Conservation (phyloP, 2,888 invertebrate genomes). For the Heliconius aoede region DNA sequence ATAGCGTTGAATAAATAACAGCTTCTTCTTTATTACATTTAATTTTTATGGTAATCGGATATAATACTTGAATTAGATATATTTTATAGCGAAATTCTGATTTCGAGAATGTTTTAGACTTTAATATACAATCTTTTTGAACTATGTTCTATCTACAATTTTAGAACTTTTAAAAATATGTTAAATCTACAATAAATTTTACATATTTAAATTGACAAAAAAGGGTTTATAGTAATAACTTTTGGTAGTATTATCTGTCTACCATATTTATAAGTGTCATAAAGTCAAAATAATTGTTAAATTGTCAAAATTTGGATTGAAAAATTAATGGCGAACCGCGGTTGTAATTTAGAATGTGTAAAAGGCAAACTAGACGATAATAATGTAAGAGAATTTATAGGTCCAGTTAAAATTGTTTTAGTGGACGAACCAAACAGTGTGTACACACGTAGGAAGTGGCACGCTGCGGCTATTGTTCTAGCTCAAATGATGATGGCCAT, state of each 20-base stretch:
- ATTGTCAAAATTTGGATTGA: not conserved
- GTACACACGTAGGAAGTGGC: constrained; percentile 28
- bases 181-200: not conserved
- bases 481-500: constrained; percentile 59
- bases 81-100: not conserved
- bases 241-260: not conserved
- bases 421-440: constrained; percentile 55
- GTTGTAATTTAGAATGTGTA: constrained; percentile 61
- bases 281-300: not conserved
- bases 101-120: too few species aligned
- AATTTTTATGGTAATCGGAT: not conserved
- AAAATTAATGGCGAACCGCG: constrained; percentile 42
- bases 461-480: constrained; percentile 54
- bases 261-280: not conserved
- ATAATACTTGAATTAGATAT: constrained; percentile 5
- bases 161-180: too few species aligned
- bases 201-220: not conserved
- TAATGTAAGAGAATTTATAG: constrained; percentile 58
- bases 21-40: too few species aligned
- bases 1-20: not conserved
- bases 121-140: too few species aligned
- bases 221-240: not conserved
- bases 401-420: constrained; percentile 68
- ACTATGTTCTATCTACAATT: too few species aligned
- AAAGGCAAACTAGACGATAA: constrained; percentile 45